phyloP scores from a whole-genome alignment of 35 echinoderm and acorn worm species.

The Hemicentrotus pulcherrimus region DNA sequence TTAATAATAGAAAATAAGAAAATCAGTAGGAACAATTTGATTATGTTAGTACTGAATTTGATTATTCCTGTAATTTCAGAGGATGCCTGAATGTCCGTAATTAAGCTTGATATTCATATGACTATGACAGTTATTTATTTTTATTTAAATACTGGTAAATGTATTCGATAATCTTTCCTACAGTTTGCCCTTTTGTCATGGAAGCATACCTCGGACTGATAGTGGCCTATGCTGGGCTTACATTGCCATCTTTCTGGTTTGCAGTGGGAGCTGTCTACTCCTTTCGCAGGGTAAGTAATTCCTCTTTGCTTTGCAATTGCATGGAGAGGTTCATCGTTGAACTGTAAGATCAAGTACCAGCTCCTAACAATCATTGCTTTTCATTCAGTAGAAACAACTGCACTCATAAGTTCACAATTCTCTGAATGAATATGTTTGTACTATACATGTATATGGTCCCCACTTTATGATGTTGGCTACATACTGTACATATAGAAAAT shows the following conservation, averaged over 20 bases:
- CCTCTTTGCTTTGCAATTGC: background rate
- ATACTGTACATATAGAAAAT: background rate
- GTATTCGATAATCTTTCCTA: background rate
- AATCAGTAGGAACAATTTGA: too few species aligned
- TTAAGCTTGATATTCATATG: too few species aligned
- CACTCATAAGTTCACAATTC: background rate
- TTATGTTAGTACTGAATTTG: too few species aligned
- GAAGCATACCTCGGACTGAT: constrained; percentile 51
- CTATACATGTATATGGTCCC: background rate
- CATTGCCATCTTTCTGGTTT: constrained; percentile 63
- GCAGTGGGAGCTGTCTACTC: constrained; percentile 59
- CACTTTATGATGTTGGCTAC: too few species aligned
- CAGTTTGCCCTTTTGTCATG: constrained; percentile 66
- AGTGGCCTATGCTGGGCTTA: constrained; percentile 28
- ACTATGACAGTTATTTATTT: background rate
- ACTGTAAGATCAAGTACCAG: background rate
- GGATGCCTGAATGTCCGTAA: too few species aligned
- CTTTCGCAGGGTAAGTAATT: constrained; percentile 63
- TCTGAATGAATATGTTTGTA: background rate
- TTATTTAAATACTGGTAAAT: background rate
- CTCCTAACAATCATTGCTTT: background rate
- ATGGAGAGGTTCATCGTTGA: background rate
- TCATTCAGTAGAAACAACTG: background rate
- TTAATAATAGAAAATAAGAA: too few species aligned
- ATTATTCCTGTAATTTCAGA: too few species aligned